phyloP scores from a whole-genome alignment of 2,888 invertebrate species.

The Aquatica leii region DNA sequence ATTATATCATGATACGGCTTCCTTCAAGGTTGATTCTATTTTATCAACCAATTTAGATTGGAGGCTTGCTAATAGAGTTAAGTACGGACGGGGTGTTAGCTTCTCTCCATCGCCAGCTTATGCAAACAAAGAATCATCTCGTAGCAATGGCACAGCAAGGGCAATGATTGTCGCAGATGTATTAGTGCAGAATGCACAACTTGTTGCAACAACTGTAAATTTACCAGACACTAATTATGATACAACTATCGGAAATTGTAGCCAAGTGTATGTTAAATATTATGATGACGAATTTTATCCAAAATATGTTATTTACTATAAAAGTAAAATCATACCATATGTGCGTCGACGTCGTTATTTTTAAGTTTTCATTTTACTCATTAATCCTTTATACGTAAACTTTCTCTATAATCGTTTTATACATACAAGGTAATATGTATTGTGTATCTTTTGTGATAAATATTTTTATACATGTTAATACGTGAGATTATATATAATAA shows the following conservation, averaged over 20 bases:
- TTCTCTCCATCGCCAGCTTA: slow-evolving; percentile 48
- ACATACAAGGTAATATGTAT: too few species aligned
- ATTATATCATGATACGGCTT: slow-evolving; percentile 8
- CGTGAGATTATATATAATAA: too few species aligned
- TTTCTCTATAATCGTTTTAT: too few species aligned
- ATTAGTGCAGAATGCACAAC: slow-evolving; percentile 44
- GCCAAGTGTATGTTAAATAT: slow-evolving; percentile 54
- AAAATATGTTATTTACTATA: slow-evolving; percentile 50
- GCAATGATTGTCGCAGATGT: slow-evolving; percentile 54
- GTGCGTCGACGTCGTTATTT: background rate
- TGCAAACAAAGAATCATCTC: slow-evolving; percentile 48
- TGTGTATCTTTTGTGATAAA: too few species aligned
- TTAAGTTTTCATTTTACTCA: background rate
- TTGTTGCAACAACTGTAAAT: slow-evolving; percentile 16
- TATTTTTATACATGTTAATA: too few species aligned
- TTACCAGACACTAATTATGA: slow-evolving; percentile 49
- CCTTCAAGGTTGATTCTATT: slow-evolving; percentile 47
- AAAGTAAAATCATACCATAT: slow-evolving; percentile 3
- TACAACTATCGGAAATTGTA: slow-evolving; percentile 49
- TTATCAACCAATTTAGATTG: slow-evolving; percentile 50
- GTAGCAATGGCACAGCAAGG: slow-evolving; percentile 40
- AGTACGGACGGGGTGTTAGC: slow-evolving; percentile 52
- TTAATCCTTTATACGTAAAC: too few species aligned
- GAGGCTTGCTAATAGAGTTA: slow-evolving; percentile 43
- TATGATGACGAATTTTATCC: slow-evolving; percentile 57